Conservation (phyloP, 2,888 invertebrate species). For the Hoplodrina blanda region DNA sequence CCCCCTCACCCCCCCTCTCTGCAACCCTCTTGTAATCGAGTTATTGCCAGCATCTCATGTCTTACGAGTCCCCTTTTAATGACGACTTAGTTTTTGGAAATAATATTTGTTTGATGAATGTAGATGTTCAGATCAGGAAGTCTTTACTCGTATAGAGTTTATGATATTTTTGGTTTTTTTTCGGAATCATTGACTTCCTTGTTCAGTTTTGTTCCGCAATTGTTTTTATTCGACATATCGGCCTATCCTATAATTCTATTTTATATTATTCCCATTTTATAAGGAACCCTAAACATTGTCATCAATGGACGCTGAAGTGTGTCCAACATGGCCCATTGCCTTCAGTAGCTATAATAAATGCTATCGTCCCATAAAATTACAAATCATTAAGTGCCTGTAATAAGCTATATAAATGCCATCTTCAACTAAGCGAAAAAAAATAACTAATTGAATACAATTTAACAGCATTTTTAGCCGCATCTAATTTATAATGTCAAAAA, state of each 20-base stretch:
- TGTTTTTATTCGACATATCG: conserved; percentile 5
- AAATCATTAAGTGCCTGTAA: conserved; percentile 13
- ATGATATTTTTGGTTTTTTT: background rate
- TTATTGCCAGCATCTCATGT: conserved; percentile 87
- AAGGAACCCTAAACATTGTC: too few relatives aligned
- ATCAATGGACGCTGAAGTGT: conserved; percentile 19
- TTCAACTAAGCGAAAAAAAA: conserved; percentile 33
- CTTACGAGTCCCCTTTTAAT: conserved; percentile 77
- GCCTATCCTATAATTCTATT: too few relatives aligned
- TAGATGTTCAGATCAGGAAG: conserved; percentile 26
- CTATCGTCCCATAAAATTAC: conserved; percentile 34
- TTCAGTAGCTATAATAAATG: conserved; percentile 6
- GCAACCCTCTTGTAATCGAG: conserved; percentile 80
- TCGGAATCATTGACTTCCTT: background rate
- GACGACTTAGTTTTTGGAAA: conserved; percentile 68
- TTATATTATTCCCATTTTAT: too few relatives aligned
- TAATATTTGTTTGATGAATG: conserved; percentile 49
- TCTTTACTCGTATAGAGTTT: background rate
- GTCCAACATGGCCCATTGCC: conserved; percentile 14
- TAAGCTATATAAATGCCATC: conserved; percentile 19
- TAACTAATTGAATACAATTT: conserved; percentile 38
- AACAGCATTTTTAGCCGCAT: conserved; percentile 40
- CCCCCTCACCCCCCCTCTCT: conserved; percentile 68
- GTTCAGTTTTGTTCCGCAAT: background rate
- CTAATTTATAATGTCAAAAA: conserved; percentile 51